Base-by-base conservation (phyloP, 2,888 invertebrate genomes). In the Diarsia brunnea region DNA sequence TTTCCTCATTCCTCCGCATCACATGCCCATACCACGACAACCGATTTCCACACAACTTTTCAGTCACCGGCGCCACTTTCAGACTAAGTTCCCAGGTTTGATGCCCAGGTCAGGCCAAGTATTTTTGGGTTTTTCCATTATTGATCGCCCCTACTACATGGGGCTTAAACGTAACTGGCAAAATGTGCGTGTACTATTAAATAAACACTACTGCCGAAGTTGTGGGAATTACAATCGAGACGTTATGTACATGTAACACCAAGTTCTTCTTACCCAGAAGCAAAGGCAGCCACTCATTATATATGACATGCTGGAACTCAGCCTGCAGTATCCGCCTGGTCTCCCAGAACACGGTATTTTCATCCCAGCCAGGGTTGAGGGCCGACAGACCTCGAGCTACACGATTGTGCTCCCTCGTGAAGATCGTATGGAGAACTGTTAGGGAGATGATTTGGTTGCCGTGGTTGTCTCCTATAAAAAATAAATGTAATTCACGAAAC, bases 361-460 rank as follows among this genome's bases (percentile, higher is more conserved):
- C 98, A 49, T 96, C 95, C 97, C 98, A 98, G 65, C 97, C 97
- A 0, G 98, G 98, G 95, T 99, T 99, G 14, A 98, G 87, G 4
- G 94, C 90, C 0, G 95, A 89, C 45, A 99, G 92, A 5, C 95
- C 96, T 3, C 94, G 93, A 0, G 98, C 98, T 2, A 98, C 90
- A 0, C 98, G 97, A 93, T 98, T 99, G 92, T 98, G 98, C 89
- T 98, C 98, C 49, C 98, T 96, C 27, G 98, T 97, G 91, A 98
- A 97, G 12, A 98, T 89, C 1, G 98, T 97, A 85, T 98, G 98
- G 0, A 98, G 89, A 0, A 97, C 97, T 0, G 98, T 98, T 64
- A 98, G 95, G 0, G 98, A 98, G 14, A 98, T 97, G 87, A 98
- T 97, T 92, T 98, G 98, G 94, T 98, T 98, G 1, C 97, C 97